phyloP scores from a whole-genome alignment of 2,888 invertebrate genomes.

The Hesperia comma region DNA sequence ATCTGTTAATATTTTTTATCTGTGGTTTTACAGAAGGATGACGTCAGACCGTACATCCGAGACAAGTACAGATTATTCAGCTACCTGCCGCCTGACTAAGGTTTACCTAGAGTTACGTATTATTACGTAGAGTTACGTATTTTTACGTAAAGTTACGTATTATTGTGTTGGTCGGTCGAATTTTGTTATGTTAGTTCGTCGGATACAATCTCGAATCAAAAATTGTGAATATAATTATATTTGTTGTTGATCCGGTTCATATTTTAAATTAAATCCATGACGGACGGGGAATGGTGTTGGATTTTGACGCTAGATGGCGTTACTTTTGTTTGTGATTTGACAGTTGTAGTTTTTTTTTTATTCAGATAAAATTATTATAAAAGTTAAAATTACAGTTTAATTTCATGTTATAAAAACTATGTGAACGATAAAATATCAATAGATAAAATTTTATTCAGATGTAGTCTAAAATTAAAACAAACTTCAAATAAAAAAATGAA shows the following conservation, averaged over 20 bases:
- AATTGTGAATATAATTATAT: conserved; percentile 8
- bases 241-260: not conserved
- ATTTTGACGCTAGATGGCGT: too few species aligned
- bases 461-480: too few species aligned
- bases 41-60: conserved; percentile 95
- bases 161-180: not conserved
- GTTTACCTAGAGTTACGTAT: not conserved
- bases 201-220: not conserved
- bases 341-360: too few species aligned
- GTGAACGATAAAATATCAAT: too few species aligned
- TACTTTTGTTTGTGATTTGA: too few species aligned
- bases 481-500: too few species aligned
- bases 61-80: conserved; percentile 95
- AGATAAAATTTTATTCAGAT: too few species aligned
- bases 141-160: not conserved
- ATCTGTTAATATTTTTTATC: not conserved
- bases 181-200: conserved; percentile 10
- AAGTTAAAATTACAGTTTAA: too few species aligned
- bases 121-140: not conserved
- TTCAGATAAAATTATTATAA: too few species aligned
- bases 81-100: conserved; percentile 92
- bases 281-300: not conserved
- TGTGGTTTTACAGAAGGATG: conserved; percentile 88
- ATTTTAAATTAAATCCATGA: not conserved
- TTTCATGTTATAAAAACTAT: too few species aligned